phyloP scores from a whole-genome alignment of 2,797 vertebrate genomes.

The Diceros bicornis region DNA sequence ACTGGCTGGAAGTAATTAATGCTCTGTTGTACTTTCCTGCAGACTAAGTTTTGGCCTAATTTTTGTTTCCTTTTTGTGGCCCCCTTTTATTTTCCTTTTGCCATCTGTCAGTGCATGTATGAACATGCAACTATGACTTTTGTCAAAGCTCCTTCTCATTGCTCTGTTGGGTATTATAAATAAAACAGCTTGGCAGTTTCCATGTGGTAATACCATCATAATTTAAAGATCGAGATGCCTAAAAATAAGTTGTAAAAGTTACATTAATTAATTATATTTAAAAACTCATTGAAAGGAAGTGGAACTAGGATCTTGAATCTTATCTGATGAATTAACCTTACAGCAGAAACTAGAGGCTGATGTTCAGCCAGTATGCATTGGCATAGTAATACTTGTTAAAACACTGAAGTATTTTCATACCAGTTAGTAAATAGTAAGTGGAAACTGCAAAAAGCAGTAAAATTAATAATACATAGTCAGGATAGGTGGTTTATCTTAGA shows the following conservation, averaged over 20 bases:
- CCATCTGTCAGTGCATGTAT: conserved; percentile 49
- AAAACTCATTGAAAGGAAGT: conserved; percentile 9
- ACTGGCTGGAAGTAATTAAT: conserved; percentile 53
- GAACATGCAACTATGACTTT: conserved; percentile 60
- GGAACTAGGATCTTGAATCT: conserved; percentile 38
- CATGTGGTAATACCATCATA: neutral
- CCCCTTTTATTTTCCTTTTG: conserved; percentile 45
- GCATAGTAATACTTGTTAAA: conserved; percentile 2
- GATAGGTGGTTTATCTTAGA: conserved; percentile 43
- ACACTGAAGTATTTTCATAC: conserved; percentile 20
- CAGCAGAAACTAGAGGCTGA: neutral
- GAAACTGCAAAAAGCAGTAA: conserved; percentile 49
- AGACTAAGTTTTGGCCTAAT: conserved; percentile 66
- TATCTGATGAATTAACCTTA: conserved; percentile 11
- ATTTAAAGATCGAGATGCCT: conserved; percentile 51
- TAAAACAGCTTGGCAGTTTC: conserved; percentile 54
- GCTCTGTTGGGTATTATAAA: neutral
- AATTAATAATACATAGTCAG: neutral
- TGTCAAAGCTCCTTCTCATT: conserved; percentile 14
- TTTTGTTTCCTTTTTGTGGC: conserved; percentile 66
- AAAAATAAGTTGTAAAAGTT: conserved; percentile 29
- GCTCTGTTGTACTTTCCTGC: conserved; percentile 61
- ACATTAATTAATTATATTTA: conserved; percentile 19
- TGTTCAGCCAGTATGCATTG: neutral
- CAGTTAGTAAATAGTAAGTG: conserved; percentile 46